Evolutionary conservation across 2,888 invertebrate genomes (phyloP).

Genomic region (Dyspetes luteomarginatus): DNA sequence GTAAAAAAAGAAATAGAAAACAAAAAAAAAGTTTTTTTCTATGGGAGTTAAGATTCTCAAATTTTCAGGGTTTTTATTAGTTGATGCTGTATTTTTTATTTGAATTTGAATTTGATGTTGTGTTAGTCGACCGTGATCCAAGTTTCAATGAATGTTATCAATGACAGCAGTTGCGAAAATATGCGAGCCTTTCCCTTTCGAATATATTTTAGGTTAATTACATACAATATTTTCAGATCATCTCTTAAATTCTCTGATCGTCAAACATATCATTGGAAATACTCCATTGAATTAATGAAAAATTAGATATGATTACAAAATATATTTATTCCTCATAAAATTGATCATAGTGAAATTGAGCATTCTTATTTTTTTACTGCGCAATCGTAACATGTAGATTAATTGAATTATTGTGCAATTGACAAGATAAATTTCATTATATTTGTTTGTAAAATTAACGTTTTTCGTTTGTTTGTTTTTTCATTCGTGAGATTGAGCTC

Average conservation of each 20-base stretch:
- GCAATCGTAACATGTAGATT: neutral
- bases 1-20: neutral
- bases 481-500: neutral
- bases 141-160: neutral
- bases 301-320: no score
- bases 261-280: no score
- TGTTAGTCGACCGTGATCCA: neutral
- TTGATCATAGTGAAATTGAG: neutral
- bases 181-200: no score
- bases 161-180: neutral
- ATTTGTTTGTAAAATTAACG: no score
- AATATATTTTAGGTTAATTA: no score
- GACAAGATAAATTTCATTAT: neutral
- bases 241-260: no score
- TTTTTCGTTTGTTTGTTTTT: neutral
- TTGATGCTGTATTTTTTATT: no score
- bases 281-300: no score
- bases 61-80: neutral
- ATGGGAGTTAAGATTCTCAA: neutral
- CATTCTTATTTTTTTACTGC: neutral
- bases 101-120: no score
- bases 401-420: neutral
- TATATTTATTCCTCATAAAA: no score
- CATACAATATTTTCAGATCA: no score
- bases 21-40: conserved; percentile 4